Evolutionary conservation across 2,113 vertebrate genomes (phyloP).

Genomic region (Paradisaea rubra): DNA sequence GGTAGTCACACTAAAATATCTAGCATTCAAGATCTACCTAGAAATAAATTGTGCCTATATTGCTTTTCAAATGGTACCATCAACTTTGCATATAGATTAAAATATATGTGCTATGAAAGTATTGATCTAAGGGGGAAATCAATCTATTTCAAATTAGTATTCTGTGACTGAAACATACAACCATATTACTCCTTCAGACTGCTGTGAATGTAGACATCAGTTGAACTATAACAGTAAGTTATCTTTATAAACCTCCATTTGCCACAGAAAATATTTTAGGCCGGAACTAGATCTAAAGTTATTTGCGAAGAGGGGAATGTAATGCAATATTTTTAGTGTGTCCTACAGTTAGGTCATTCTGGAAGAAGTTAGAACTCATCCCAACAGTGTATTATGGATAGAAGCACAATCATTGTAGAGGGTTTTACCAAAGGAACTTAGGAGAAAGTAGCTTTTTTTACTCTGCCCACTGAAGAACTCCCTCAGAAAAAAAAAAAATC

Average conservation of each 20-base stretch:
- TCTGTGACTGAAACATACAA: background rate
- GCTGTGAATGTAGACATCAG: background rate
- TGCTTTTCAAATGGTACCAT: background rate
- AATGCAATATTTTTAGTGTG: background rate
- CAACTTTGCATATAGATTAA: slow-evolving; percentile 47
- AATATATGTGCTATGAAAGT: background rate
- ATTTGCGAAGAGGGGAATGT: background rate
- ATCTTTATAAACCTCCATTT: background rate
- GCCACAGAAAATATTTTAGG: background rate
- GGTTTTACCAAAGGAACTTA: background rate
- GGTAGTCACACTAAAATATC: background rate
- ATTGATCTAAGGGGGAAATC: background rate
- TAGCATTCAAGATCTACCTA: background rate
- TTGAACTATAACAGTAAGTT: background rate
- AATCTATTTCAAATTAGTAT: slow-evolving; percentile 2
- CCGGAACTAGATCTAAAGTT: background rate
- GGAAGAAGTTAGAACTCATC: background rate
- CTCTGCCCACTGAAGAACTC: background rate
- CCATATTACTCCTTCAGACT: background rate
- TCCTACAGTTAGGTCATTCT: background rate
- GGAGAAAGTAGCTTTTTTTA: background rate
- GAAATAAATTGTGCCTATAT: background rate
- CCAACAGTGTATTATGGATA: background rate
- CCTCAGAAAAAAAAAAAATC: background rate
- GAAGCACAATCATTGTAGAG: background rate